Conservation (phyloP, 2,888 invertebrate genomes). For the Pheosia tremula region DNA sequence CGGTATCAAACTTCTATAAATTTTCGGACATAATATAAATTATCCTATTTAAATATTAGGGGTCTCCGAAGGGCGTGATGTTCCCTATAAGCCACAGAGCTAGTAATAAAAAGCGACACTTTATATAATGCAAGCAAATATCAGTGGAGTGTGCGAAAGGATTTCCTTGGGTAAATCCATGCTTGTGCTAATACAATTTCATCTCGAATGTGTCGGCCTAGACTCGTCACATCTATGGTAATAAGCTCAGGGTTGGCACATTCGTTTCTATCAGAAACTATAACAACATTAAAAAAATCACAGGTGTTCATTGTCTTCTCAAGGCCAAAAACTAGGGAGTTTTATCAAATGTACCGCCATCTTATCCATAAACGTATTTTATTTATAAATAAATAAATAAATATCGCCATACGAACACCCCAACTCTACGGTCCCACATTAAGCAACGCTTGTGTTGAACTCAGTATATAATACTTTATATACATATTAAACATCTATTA, state of each 20-base stretch:
- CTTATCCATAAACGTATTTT: too few relatives aligned
- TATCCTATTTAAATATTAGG: constrained; percentile 14
- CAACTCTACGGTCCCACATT: too few relatives aligned
- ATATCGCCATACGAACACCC: too few relatives aligned
- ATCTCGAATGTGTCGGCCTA: constrained; percentile 53
- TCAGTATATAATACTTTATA: too few relatives aligned
- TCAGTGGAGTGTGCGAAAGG: constrained; percentile 24
- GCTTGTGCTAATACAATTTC: constrained; percentile 61
- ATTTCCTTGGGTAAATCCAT: constrained; percentile 43
- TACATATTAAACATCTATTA: too few relatives aligned
- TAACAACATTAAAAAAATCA: background rate
- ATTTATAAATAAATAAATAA: too few relatives aligned
- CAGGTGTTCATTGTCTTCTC: too few relatives aligned
- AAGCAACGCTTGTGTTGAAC: too few relatives aligned
- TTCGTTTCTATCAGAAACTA: background rate
- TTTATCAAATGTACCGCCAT: too few relatives aligned
- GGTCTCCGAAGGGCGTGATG: constrained; percentile 15
- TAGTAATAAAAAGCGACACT: constrained; percentile 36
- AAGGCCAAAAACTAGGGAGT: too few relatives aligned
- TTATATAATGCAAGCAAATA: constrained; percentile 39
- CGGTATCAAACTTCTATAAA: too few relatives aligned
- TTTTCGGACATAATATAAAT: background rate
- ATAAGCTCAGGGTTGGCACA: constrained; percentile 47
- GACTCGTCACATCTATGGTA: constrained; percentile 49
- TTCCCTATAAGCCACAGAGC: constrained; percentile 31